Evolutionary conservation across 2,888 invertebrate species (phyloP).

Genomic region (Rhodophaea formosa): DNA sequence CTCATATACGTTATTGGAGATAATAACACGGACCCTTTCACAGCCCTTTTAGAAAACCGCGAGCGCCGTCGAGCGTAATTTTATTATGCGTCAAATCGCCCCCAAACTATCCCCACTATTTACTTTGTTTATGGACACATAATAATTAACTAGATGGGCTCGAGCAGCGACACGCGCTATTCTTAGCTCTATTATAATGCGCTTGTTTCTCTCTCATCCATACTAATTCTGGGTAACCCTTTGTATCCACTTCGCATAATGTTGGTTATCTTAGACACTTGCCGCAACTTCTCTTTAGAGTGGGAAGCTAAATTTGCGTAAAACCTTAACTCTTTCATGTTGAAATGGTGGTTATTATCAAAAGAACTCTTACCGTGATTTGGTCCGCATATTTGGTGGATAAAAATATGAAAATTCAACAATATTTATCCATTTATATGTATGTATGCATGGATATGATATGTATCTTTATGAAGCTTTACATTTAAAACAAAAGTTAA

Average conservation of each 20-base stretch:
- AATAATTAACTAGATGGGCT: conserved; percentile 5
- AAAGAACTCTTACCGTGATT: too few species aligned
- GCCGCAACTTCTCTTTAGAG: background rate
- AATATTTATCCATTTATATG: too few species aligned
- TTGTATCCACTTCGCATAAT: background rate
- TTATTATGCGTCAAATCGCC: conserved; percentile 42
- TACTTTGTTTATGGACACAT: conserved; percentile 15
- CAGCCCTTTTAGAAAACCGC: conserved; percentile 49
- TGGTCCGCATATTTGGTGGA: too few species aligned
- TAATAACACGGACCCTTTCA: conserved; percentile 60
- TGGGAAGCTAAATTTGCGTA: too few species aligned
- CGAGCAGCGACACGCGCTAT: background rate
- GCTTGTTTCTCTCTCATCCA: background rate
- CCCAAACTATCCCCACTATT: conserved; percentile 25
- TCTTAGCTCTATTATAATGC: background rate
- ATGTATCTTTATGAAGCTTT: too few species aligned
- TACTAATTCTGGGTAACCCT: background rate
- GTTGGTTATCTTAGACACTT: background rate
- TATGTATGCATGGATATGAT: too few species aligned
- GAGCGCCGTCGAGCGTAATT: conserved; percentile 50
- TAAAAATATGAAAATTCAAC: too few species aligned
- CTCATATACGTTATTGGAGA: conserved; percentile 43
- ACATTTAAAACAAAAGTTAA: too few species aligned
- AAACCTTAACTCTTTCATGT: too few species aligned
- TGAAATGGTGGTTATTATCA: too few species aligned